phyloP scores from a whole-genome alignment of 2,797 vertebrate genomes.

The Tolypeutes matacus region DNA sequence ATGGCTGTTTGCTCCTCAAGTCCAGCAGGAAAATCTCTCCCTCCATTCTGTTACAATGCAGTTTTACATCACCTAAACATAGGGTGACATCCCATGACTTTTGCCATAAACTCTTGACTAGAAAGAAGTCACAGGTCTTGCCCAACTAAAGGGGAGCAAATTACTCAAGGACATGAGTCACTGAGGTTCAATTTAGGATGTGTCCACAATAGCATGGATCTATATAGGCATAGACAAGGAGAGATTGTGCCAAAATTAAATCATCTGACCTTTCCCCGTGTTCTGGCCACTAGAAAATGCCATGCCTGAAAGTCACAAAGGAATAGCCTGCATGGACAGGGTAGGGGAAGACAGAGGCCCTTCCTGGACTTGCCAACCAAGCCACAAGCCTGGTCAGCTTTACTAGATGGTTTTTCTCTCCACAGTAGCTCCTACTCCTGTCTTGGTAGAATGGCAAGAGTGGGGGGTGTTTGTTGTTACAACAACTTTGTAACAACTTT shows the following conservation, averaged over 20 bases:
- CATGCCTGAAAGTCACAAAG: neutral
- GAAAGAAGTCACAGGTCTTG: neutral
- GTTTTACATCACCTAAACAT: neutral
- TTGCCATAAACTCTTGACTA: neutral
- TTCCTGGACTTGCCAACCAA: neutral
- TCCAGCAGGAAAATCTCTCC: neutral
- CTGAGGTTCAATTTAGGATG: rapidly evolving
- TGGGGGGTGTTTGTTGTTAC: neutral
- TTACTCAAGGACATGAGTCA: neutral
- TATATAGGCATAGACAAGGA: neutral
- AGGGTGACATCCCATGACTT: too few relatives aligned
- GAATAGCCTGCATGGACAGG: neutral
- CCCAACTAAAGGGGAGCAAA: too few relatives aligned
- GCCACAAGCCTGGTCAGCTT: neutral
- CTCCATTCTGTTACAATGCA: too few relatives aligned
- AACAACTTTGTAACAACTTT: too few relatives aligned
- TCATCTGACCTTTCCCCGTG: neutral
- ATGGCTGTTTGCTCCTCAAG: neutral
- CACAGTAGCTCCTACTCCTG: too few relatives aligned
- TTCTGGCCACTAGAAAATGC: too few relatives aligned
- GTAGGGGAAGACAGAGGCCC: neutral
- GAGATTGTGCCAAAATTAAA: neutral
- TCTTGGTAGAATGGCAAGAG: neutral
- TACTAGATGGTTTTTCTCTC: neutral
- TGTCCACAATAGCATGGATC: neutral